Percentiles rank a stretch among this genome's conserved stretches.
Evolutionary conservation across 2,113 vertebrate species (phyloP).

Genomic region (Cervus canadensis): DNA sequence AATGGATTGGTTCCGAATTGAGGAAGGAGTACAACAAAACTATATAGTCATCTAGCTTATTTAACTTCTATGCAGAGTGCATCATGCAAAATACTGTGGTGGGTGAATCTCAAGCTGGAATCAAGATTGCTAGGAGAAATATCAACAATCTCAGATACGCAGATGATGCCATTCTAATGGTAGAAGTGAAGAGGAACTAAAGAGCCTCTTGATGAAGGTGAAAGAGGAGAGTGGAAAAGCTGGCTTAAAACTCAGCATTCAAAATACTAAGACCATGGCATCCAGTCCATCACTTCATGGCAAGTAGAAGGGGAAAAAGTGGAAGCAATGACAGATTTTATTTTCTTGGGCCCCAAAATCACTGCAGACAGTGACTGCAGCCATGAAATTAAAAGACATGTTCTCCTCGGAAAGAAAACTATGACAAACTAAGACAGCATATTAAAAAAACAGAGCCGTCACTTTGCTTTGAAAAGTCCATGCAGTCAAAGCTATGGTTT

Average conservation of each 20-base stretch:
- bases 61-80: not conserved
- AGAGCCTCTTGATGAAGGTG: not conserved
- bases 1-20: not conserved
- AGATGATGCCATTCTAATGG: not conserved
- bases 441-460: not conserved
- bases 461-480: rapidly evolving
- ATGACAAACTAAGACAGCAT: not conserved
- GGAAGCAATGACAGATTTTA: not conserved
- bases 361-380: not conserved
- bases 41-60: not conserved
- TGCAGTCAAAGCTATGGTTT: not conserved
- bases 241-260: not conserved
- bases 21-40: not conserved
- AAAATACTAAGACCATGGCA: not conserved
- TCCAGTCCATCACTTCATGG: not conserved
- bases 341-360: not conserved
- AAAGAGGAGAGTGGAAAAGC: not conserved
- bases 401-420: not conserved
- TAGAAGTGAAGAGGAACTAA: not conserved
- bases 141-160: not conserved
- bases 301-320: not conserved
- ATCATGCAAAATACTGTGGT: not conserved
- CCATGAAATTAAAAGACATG: not conserved
- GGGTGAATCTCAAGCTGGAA: not conserved
- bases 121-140: not conserved